Base-by-base conservation (phyloP, 2,113 vertebrate genomes). In the Echinops telfairi region DNA sequence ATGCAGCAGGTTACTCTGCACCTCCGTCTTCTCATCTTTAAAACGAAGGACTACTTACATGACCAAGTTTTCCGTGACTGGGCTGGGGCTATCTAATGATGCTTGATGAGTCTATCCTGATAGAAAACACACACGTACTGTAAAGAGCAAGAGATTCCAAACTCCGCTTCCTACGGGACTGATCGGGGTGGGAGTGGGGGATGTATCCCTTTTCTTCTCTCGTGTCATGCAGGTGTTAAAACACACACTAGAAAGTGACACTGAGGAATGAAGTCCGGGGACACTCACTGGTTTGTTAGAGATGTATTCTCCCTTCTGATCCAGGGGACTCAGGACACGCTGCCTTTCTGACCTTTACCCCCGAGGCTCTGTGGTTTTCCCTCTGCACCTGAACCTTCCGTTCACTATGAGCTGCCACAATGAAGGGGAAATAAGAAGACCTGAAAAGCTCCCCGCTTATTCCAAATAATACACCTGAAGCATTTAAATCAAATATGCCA, bases 221-320 rank as follows among this genome's bases (percentile, higher is more conserved):
- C 27, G 11, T 81, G 33, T 53, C 38, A 62, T 60, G 9, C 47
- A 36, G 58, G 43, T 60, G 81, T 60, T 95, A 47, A 95, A 82
- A 89, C 90, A 31, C 90, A 31, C 90, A 86, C 47, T 62, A 73
- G 33, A 90, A 73, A 68, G 33, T 60, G 62, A 79, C 70, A 71
- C 75, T 33, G 62, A 84, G 77, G 53, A 89, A 89, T 78, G 94
- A 90, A 78, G 31, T 88, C 38, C 66, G 57, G 20, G 68, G 60
- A 97, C 90, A 90, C 80, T 79, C 94, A 94, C 79, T 76, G 95
- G 19, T 75, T 93, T 77, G 92, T 57, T 36, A 77, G 33, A 78
- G n/a, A 93, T 86, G 80, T 89, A 80, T 86, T 77, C 76, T 73
- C 57, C 47, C 14, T 25, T 88, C n/a, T 90, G 91, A 88, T 88